Conservation (phyloP, 2,888 invertebrate species). For the Caenorhabditis becei region DNA sequence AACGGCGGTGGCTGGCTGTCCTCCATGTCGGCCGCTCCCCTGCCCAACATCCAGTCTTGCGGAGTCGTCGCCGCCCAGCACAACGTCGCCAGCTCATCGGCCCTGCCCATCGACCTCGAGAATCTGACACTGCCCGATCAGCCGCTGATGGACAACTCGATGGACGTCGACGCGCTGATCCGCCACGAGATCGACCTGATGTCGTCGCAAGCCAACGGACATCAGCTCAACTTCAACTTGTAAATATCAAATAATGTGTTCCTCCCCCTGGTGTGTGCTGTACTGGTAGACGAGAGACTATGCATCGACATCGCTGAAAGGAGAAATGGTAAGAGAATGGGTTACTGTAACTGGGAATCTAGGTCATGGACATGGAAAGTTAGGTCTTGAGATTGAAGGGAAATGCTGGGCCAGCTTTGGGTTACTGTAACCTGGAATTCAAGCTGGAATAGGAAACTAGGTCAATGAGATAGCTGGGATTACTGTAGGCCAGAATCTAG, state of each 20-base stretch:
- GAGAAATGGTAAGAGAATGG: too few relatives aligned
- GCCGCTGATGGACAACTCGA: constrained; percentile 69
- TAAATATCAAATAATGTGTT: background rate
- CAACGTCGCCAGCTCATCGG: constrained; percentile 51
- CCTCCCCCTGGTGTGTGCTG: background rate
- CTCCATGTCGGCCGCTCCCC: constrained; percentile 9
- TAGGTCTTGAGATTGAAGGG: too few relatives aligned
- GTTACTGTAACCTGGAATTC: too few relatives aligned
- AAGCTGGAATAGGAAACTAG: too few relatives aligned
- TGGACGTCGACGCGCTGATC: constrained; percentile 78
- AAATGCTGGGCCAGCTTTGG: too few relatives aligned
- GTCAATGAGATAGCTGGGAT: too few relatives aligned
- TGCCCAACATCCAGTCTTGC: constrained; percentile 65
- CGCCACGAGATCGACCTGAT: constrained; percentile 70
- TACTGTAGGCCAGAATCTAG: too few relatives aligned
- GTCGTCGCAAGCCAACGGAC: constrained; percentile 66
- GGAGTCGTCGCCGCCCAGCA: constrained; percentile 68
- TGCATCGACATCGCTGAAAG: constrained; percentile 34
- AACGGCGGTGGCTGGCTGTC: constrained; percentile 41
- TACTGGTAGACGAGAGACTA: background rate
- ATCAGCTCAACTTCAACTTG: constrained; percentile 62
- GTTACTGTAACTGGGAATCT: too few relatives aligned
- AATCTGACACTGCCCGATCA: constrained; percentile 77
- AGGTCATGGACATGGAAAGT: too few relatives aligned
- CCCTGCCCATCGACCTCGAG: constrained; percentile 78